A percentile compares a stretch with the other conserved stretches of the same genome.
Evolutionary conservation across 2,797 vertebrate species (phyloP).

Genomic region (Poeciliopsis turneri): DNA sequence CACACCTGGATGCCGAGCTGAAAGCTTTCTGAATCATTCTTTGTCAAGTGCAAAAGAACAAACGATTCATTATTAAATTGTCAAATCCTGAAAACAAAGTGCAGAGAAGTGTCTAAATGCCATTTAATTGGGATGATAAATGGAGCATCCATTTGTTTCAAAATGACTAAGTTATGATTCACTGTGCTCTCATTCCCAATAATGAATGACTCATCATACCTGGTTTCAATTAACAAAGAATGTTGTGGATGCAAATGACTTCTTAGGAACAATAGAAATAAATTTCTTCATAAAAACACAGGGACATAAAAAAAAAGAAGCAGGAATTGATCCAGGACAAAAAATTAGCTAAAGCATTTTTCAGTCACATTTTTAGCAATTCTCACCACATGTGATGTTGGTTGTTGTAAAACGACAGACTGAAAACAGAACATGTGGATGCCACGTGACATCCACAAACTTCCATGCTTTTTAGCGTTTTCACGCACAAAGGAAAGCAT

Average conservation of each 20-base stretch:
- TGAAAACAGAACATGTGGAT: neutral
- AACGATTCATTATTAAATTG: neutral
- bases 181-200: conserved; percentile 9
- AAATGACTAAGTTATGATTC: conserved; percentile 24
- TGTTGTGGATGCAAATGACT: conserved; percentile 5
- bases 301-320: neutral
- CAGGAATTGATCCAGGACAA: neutral
- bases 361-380: conserved; percentile 10
- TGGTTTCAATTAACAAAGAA: conserved; percentile 23
- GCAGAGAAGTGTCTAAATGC: neutral
- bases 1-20: neutral
- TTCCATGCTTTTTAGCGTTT: neutral
- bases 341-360: neutral
- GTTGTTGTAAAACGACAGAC: neutral
- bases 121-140: conserved; percentile 7
- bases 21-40: neutral
- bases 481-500: neutral
- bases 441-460: neutral
- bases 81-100: neutral
- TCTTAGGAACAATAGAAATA: neutral
- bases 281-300: conserved; percentile 9
- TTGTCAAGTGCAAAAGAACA: neutral
- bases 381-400: neutral
- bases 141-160: conserved; percentile 7
- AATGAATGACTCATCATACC: conserved; percentile 40